phyloP scores from a whole-genome alignment of 2,888 invertebrate species.

The Chymomyza fuscimana region DNA sequence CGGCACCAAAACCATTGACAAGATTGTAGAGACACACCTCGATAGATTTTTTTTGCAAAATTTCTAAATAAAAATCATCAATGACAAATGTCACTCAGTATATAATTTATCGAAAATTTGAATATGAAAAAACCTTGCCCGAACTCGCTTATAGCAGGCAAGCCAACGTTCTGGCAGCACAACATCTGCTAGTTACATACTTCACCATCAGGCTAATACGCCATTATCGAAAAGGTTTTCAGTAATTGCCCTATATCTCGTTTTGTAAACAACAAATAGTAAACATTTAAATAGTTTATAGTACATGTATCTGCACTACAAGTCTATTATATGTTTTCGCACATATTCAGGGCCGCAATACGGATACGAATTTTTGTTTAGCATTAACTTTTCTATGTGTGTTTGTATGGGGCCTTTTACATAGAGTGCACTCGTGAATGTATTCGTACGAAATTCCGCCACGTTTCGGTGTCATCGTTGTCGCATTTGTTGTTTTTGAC shows the following conservation, averaged over 20 bases:
- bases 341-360: conserved; percentile 30
- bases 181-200: too few relatives aligned
- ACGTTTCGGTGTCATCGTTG: conserved; percentile 29
- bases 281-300: background rate
- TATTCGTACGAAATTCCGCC: conserved; percentile 37
- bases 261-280: background rate
- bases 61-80: too few relatives aligned
- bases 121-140: too few relatives aligned
- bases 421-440: conserved; percentile 24
- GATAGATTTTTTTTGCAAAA: too few relatives aligned
- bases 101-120: too few relatives aligned
- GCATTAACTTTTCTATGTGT: background rate
- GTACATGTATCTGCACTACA: background rate
- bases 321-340: conserved; percentile 29
- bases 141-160: too few relatives aligned
- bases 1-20: too few relatives aligned
- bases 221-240: background rate
- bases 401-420: background rate
- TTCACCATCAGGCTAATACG: background rate
- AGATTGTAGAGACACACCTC: too few relatives aligned
- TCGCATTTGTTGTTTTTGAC: background rate
- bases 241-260: background rate
- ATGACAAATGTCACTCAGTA: too few relatives aligned
- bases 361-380: conserved; percentile 30
- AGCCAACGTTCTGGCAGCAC: too few relatives aligned